Evolutionary conservation across 2,113 vertebrate species (phyloP).

Genomic region (Nerophis lumbriciformis): DNA sequence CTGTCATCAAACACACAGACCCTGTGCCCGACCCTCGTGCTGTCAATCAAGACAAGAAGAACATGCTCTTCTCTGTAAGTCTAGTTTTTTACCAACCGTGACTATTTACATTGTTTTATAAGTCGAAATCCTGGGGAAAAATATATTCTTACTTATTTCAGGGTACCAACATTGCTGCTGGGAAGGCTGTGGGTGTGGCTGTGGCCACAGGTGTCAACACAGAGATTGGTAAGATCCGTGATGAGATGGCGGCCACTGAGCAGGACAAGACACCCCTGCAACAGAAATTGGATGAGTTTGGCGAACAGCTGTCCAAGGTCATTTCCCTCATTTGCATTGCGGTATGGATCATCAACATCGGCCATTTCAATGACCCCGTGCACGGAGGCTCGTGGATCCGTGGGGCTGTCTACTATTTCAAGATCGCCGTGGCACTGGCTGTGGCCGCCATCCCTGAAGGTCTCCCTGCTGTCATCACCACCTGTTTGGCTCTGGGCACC

Average conservation of each 20-base stretch:
- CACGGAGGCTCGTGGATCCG: slow-evolving; percentile 98
- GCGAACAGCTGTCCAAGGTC: slow-evolving; percentile 95
- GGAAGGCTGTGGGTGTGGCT: slow-evolving; percentile 91
- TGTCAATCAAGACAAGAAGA: slow-evolving; percentile 99
- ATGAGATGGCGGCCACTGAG: slow-evolving; percentile 95
- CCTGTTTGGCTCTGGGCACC: slow-evolving; percentile 96
- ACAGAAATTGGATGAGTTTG: slow-evolving; percentile 96
- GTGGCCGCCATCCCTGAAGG: slow-evolving; percentile 96
- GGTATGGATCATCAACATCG: slow-evolving; percentile 98
- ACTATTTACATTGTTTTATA: slow-evolving; percentile 28
- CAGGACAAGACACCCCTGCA: slow-evolving; percentile 94
- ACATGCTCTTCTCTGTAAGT: slow-evolving; percentile 98
- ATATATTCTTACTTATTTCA: slow-evolving; percentile 44
- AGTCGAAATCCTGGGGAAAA: slow-evolving; percentile 11
- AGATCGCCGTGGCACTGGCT: slow-evolving; percentile 93
- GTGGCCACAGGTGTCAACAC: slow-evolving; percentile 92
- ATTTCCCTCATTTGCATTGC: slow-evolving; percentile 97
- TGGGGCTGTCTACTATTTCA: slow-evolving; percentile 97
- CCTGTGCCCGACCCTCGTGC: slow-evolving; percentile 96
- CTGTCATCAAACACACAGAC: slow-evolving; percentile 97
- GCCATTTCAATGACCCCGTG: slow-evolving; percentile 96
- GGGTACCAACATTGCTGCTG: slow-evolving; percentile 96
- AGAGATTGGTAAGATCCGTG: slow-evolving; percentile 95
- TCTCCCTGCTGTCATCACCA: slow-evolving; percentile 95
- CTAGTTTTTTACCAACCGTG: slow-evolving; percentile 22